Evolutionary conservation across 2,797 vertebrate genomes (phyloP), one percentile per base, ranked within the genome.

Genomic region (Acanthiza pusilla): DNA sequence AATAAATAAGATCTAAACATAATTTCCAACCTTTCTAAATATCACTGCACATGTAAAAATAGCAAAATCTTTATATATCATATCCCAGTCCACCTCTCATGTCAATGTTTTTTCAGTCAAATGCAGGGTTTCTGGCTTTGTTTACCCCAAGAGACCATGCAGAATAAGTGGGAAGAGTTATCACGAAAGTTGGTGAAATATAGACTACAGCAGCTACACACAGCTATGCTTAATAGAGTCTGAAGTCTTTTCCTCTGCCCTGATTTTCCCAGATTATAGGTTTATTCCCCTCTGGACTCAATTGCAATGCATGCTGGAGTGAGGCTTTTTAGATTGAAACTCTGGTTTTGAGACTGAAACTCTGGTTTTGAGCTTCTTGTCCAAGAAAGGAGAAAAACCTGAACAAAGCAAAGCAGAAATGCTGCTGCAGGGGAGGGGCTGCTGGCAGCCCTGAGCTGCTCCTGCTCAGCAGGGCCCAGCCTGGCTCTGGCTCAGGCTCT

Each of bases 11-110:
- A 84, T 62, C 76, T 60, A 86, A 96, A 81, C 82, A 70, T 72
- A 2, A 26, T 84, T 89, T 51, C 73, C 85, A 95, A 79, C 88
- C 91, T 95, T 96, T 94, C 79, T 88, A 96, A 97, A 96, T 96
- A 95, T 72, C 91, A 93, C 88, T 70, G 85, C 89, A 60, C 82
- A 71, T 60, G 73, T 89, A 61, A 88, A 94, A 96, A 88, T 78
- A 96, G 58, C 48, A 91, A 91, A 90, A 91, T 88, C 85, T 92
- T 86, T 89, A 30, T 65, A 13, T 53, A 75, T 86, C 36, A 13
- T 60, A 88, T 89, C 79, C 58, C 76, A 78, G 48, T 55, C 70
- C 70, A 70, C 45, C 70, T 86, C 89, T 81, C 66, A 45, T 19
- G 40, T 89, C 72, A 38, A 0, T 92, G 21, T n/a, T 58, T 92